phyloP scores from a whole-genome alignment of 2,888 invertebrate species.

The Drosophila ustulata region DNA sequence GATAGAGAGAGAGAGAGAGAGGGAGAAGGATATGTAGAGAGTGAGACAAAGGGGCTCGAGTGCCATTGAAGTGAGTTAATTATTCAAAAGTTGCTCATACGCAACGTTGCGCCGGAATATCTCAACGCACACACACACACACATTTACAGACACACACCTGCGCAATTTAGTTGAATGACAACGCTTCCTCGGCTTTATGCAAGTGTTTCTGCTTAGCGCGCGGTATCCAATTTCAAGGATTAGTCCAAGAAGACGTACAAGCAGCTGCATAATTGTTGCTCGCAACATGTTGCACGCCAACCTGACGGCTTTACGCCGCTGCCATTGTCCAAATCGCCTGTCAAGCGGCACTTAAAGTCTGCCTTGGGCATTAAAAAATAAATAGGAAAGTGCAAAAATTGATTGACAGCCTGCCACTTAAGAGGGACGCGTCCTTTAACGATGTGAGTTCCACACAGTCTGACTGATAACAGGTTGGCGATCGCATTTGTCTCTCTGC shows the following conservation, averaged over 20 bases:
- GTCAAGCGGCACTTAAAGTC: constrained; percentile 17
- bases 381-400: constrained; percentile 31
- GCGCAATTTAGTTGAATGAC: constrained; percentile 49
- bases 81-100: constrained; percentile 81
- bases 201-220: constrained; percentile 9
- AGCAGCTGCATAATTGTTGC: constrained; percentile 35
- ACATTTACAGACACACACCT: constrained; percentile 25
- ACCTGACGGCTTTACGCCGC: background rate
- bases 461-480: constrained; percentile 44
- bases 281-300: constrained; percentile 53
- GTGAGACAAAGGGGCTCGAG: constrained; percentile 30
- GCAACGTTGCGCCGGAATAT: constrained; percentile 63
- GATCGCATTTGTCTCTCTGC: constrained; percentile 17
- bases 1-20: background rate
- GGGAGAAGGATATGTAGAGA: background rate
- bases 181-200: constrained; percentile 29
- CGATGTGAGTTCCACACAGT: background rate
- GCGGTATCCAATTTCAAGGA: constrained; percentile 22
- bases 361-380: constrained; percentile 49
- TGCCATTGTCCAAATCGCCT: constrained; percentile 2
- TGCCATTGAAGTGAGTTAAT: constrained; percentile 76
- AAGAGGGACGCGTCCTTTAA: constrained; percentile 12
- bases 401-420: constrained; percentile 62
- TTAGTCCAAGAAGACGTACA: constrained; percentile 31
- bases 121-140: constrained; percentile 13